A percentile compares a stretch with the other conserved stretches of the same genome.
Evolutionary conservation across 2,888 invertebrate genomes (phyloP).

Genomic region (Alcis repandata): DNA sequence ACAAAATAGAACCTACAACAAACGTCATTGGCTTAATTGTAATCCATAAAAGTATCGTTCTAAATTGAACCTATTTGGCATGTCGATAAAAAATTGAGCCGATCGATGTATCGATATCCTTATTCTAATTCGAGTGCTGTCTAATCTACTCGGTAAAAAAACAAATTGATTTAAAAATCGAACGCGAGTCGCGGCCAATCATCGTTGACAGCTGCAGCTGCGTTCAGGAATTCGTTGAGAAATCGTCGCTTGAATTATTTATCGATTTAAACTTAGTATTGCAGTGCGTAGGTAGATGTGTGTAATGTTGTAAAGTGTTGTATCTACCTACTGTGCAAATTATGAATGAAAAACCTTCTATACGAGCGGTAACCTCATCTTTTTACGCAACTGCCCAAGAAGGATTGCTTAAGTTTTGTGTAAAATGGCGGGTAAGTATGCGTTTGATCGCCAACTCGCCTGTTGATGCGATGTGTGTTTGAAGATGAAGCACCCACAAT

Average conservation of each 20-base stretch:
- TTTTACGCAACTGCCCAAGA: too few relatives aligned
- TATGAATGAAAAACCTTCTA: not conserved
- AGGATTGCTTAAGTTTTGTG: too few relatives aligned
- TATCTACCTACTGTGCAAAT: not conserved
- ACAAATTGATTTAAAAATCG: conserved; percentile 67
- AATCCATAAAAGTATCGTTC: not conserved
- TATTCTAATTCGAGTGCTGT: conserved; percentile 10
- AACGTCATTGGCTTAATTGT: not conserved
- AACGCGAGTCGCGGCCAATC: conserved; percentile 67
- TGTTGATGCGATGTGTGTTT: too few relatives aligned
- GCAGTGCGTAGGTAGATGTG: not conserved
- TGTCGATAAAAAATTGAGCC: conserved; percentile 4
- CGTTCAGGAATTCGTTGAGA: conserved; percentile 84
- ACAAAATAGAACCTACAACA: too few relatives aligned
- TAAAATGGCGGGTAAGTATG: too few relatives aligned
- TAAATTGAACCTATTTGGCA: conserved; percentile 4
- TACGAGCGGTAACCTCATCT: too few relatives aligned
- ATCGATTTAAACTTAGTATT: conserved; percentile 48
- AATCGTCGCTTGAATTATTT: conserved; percentile 83
- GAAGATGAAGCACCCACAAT: too few relatives aligned
- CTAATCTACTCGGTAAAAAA: conserved; percentile 26
- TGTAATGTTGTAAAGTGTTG: conserved; percentile 1
- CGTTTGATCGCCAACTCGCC: too few relatives aligned
- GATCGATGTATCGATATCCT: conserved; percentile 10
- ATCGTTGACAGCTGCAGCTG: conserved; percentile 78